Conservation (phyloP, 1,140 invertebrate species). For the Drosophila ogumai region DNA sequence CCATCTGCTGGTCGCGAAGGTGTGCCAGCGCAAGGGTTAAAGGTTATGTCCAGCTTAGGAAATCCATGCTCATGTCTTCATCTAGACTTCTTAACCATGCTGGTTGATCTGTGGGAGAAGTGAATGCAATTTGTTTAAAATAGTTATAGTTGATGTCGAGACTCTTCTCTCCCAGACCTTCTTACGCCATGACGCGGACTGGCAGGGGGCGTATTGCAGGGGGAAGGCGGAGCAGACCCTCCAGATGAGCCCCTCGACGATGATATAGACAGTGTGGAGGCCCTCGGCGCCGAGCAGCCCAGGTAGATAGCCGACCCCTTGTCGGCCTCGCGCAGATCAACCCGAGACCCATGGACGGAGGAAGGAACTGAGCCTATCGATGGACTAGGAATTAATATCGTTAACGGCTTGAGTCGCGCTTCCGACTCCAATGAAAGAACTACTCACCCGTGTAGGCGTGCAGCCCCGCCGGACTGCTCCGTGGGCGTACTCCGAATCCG, state of each 20-base stretch:
- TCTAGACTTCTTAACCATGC: slow-evolving; percentile 75
- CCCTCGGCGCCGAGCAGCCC: slow-evolving; percentile 76
- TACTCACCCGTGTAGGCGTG: slow-evolving; percentile 89
- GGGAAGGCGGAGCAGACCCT: slow-evolving; percentile 86
- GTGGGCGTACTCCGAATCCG: slow-evolving; percentile 86
- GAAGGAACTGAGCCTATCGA: slow-evolving; percentile 86
- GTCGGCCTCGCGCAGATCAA: slow-evolving; percentile 87
- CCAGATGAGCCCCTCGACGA: slow-evolving; percentile 79
- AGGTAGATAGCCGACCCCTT: slow-evolving; percentile 86
- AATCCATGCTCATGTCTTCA: slow-evolving; percentile 46
- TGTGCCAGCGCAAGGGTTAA: slow-evolving; percentile 11
- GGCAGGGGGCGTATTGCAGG: slow-evolving; percentile 86
- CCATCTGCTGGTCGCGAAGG: slow-evolving; percentile 41
- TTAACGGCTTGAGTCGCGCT: too few relatives aligned
- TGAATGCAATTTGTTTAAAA: not conserved
- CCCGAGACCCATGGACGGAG: slow-evolving; percentile 88
- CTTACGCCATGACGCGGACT: slow-evolving; percentile 86
- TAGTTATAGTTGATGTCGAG: not conserved
- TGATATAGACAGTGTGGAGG: slow-evolving; percentile 66
- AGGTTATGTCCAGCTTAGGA: slow-evolving; percentile 1
- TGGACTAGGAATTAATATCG: not conserved
- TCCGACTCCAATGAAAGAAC: too few relatives aligned
- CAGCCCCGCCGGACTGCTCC: slow-evolving; percentile 90
- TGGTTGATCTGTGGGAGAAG: slow-evolving; percentile 58
- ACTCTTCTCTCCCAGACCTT: slow-evolving; percentile 23